Evolutionary conservation across 1,140 invertebrate genomes (phyloP).

Genomic region (Drosophila navojoa): DNA sequence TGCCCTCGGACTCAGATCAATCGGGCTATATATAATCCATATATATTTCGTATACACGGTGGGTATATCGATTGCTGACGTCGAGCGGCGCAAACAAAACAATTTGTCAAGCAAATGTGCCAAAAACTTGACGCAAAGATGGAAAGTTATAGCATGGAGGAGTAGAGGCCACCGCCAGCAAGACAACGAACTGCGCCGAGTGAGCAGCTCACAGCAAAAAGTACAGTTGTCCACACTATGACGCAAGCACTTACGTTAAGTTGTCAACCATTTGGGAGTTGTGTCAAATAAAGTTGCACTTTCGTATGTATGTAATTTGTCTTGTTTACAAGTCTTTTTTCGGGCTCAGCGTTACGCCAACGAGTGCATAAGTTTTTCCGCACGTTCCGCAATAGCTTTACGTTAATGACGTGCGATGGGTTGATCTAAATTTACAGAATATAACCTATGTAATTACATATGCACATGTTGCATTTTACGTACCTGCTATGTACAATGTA

Average conservation of each 20-base stretch:
- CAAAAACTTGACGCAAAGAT: slow-evolving; percentile 76
- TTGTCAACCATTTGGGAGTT: slow-evolving; percentile 33
- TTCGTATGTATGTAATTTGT: slow-evolving; percentile 34
- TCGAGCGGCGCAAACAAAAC: slow-evolving; percentile 69
- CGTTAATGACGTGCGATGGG: background rate
- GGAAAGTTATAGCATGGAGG: slow-evolving; percentile 63
- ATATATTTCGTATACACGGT: slow-evolving; percentile 13
- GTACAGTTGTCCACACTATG: slow-evolving; percentile 61
- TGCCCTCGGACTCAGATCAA: slow-evolving; percentile 9
- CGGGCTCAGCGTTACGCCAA: background rate
- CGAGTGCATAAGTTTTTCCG: background rate
- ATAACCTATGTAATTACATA: too few species aligned
- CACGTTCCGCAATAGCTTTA: slow-evolving; percentile 1
- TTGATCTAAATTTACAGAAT: background rate
- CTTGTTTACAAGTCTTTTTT: slow-evolving; percentile 4
- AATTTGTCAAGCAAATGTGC: slow-evolving; percentile 81
- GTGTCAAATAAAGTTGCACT: slow-evolving; percentile 42
- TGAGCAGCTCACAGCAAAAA: slow-evolving; percentile 11
- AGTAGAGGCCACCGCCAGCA: slow-evolving; percentile 26
- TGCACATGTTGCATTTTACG: too few species aligned
- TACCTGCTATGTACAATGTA: too few species aligned
- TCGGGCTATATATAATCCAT: slow-evolving; percentile 15
- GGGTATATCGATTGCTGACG: slow-evolving; percentile 72
- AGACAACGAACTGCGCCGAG: slow-evolving; percentile 7
- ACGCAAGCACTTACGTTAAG: slow-evolving; percentile 50